Base-by-base conservation (phyloP, 1,140 invertebrate species). In the Lucilia sericata region DNA sequence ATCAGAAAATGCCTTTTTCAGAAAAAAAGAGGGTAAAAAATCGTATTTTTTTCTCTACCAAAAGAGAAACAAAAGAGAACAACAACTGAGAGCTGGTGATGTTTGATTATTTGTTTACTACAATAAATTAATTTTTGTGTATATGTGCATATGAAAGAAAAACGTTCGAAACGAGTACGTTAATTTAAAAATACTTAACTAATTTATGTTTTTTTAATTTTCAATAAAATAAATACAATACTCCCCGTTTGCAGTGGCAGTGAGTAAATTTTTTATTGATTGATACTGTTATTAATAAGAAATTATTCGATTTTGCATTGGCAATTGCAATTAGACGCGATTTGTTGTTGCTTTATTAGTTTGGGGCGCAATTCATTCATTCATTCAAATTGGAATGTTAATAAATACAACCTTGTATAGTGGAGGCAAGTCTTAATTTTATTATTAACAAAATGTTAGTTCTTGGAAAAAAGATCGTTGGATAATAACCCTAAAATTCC, bases 121-220 rank as follows among this genome's bases (percentile, higher is more conserved):
- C n/a, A 60, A 70, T 70, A 70, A 70, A 70, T 21, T 9, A 70
- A 19, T 70, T 70, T 42, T 10, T 42, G 42, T 30, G 25, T 30
- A 30, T 30, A 30, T 30, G 3, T 3, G 25, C 3, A 3, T 3
- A 30, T 30, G 25, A 30, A 30, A 30, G 25, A 30, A 30, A 30
- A 42, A 42, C 42, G 42, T 42, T 8, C 42, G 5, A 8, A 42
- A 7, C 42, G 42, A 42, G 42, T 42, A 60, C n/a, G 55, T 60
- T 60, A 60, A 60, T 60, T 60, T 60, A 60, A 60, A 60, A 60
- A 60, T 60, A 60, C n/a, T 60, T 60, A 60, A 60, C 14, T 60
- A 60, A 60, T 60, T 60, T 60, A 60, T 60, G 55, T n/a, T 60
- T 60, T 60, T 60, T 60, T 60, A 60, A 60, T 60, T n/a, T 60